Conservation (phyloP, 2,113 vertebrate genomes). For the Progne subis region DNA sequence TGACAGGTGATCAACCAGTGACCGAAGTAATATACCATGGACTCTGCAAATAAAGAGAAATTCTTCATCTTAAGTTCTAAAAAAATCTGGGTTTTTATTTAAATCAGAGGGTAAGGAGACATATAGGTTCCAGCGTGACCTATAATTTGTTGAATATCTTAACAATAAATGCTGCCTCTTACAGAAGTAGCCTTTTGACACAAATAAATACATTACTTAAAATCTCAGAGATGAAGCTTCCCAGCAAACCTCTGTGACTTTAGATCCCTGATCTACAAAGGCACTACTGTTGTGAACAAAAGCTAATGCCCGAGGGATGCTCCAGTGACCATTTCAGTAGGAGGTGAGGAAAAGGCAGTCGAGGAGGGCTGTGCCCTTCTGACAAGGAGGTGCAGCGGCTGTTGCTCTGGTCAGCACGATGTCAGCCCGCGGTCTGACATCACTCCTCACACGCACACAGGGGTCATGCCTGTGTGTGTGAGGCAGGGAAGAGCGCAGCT, state of each 20-base stretch:
- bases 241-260: not conserved
- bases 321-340: not conserved
- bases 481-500: not conserved
- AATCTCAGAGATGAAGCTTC: not conserved
- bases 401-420: too few relatives aligned
- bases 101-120: not conserved
- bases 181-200: not conserved
- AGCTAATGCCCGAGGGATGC: not conserved
- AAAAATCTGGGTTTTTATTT: not conserved
- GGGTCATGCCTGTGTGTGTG: too few relatives aligned
- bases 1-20: not conserved
- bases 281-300: not conserved
- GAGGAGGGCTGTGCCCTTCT: not conserved
- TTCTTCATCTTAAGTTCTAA: not conserved
- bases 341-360: rapidly evolving
- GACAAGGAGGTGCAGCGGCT: not conserved
- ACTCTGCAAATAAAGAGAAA: not conserved
- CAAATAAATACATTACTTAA: not conserved
- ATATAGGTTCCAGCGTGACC: not conserved
- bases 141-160: not conserved
- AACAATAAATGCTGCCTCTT: not conserved
- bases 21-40: not conserved
- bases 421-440: not conserved
- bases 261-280: not conserved
- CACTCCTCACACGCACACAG: not conserved